Evolutionary conservation across 2,888 invertebrate genomes (phyloP).

Genomic region (Ashinkailepas kermadecensis): DNA sequence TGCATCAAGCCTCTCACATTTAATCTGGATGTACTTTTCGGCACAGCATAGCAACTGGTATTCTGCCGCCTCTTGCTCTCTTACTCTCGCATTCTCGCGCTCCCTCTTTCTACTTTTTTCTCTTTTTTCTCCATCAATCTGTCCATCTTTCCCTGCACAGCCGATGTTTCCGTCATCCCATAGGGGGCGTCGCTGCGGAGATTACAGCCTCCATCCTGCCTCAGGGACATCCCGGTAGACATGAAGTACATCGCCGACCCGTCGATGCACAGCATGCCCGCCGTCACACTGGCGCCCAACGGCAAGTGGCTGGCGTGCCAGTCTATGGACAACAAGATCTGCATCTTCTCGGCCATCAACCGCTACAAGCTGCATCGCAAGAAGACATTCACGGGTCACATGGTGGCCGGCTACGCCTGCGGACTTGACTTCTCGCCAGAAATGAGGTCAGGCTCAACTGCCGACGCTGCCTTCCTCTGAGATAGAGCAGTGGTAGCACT

Average conservation of each 20-base stretch:
- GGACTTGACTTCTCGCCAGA: slow-evolving; percentile 95
- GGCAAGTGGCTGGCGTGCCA: slow-evolving; percentile 99
- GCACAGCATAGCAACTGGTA: no score
- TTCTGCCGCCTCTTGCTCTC: no score
- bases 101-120: no score
- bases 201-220: background rate
- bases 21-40: no score
- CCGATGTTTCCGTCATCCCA: no score
- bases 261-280: slow-evolving; percentile 97
- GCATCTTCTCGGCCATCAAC: slow-evolving; percentile 94
- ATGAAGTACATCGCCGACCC: slow-evolving; percentile 99
- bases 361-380: slow-evolving; percentile 96
- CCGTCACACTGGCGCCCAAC: slow-evolving; percentile 89
- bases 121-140: no score
- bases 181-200: no score
- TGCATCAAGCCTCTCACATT: no score
- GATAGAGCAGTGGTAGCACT: no score
- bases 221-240: slow-evolving; percentile 80
- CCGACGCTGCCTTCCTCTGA: slow-evolving; percentile 33
- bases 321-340: slow-evolving; percentile 97
- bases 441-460: slow-evolving; percentile 63
- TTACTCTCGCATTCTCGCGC: no score
- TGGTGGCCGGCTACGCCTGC: slow-evolving; percentile 99
- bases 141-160: no score
- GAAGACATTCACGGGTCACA: slow-evolving; percentile 95